A percentile compares a stretch with the other conserved stretches of the same genome.
These are phyloP conservation scores for Cephus pulcher DNA, from an alignment of 2,888 invertebrate genomes.

Conservation along the genomic window DNA sequence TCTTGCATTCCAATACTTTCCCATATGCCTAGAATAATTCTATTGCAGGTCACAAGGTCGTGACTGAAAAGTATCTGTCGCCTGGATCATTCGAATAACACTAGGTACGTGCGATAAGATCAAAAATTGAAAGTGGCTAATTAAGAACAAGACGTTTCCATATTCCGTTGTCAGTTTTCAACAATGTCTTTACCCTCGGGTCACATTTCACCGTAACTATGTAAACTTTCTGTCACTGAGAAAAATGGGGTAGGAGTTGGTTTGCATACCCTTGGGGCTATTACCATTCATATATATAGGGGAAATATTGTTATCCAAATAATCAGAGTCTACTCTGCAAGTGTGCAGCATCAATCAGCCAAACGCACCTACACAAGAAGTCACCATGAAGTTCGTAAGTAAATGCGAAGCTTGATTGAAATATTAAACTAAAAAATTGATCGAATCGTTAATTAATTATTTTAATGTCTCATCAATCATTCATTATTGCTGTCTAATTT, in stretches of 20 bases:
- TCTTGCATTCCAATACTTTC: background rate
- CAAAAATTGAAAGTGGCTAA: background rate
- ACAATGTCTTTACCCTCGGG: background rate
- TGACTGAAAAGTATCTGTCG: background rate
- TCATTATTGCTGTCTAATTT: background rate
- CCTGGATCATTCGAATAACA: background rate
- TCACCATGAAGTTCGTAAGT: constrained; percentile 7
- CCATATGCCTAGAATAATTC: background rate
- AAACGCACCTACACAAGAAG: background rate
- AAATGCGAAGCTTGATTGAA: background rate
- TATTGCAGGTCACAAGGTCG: background rate
- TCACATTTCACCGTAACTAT: background rate
- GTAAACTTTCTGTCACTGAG: background rate
- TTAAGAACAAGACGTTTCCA: background rate
- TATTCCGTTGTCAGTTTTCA: background rate
- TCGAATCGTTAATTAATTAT: background rate
- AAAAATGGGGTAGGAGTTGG: background rate
- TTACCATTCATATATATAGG: background rate
- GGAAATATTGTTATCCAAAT: background rate
- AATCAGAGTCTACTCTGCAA: background rate
- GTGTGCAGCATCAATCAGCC: background rate
- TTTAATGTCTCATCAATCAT: background rate
- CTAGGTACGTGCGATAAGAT: background rate
- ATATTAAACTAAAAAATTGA: background rate
- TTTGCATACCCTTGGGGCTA: background rate